Evolutionary conservation across 2,888 invertebrate species (phyloP), one percentile per base, ranked within the genome.

Genomic region (Ophion ventricosus): DNA sequence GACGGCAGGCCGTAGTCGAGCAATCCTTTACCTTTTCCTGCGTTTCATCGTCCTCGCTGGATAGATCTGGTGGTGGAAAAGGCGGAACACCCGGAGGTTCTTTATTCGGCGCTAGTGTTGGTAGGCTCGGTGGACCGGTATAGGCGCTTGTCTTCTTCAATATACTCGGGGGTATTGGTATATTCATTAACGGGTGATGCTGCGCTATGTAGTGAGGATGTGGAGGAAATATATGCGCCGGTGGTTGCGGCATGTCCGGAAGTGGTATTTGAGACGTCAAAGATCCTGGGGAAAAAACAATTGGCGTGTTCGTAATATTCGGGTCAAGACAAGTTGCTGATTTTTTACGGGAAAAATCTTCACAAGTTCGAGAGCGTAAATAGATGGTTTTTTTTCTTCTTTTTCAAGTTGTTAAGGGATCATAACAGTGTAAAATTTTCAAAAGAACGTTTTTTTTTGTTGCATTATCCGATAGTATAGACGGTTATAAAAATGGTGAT

Each of bases 41-140:
- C 2, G 87, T 82, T 61, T 93, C 95, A 75, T 96, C 95, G 23
- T 95, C 95, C 88, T 96, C 95, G 86, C 95, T 95, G 74, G 94
- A 94, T 49, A 97, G 94, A 91, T 97, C 96, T 0, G 97, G 96
- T 0, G 98, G 97, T 1, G 97, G 96, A 0, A 97, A 97, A 0
- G 97, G 97, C 0, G 98, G 98, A 8, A 98, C 97, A 2, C 98
- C 98, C 0, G 98, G 97, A 0, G 97, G 96, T 87, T 96, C 97
- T 89, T 95, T 95, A 73, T 95, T 94, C 4, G 93, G 92, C 29
- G 93, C 92, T 61, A 92, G 77, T 26, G 88, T 87, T 26, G 91
- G 86, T 11, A 89, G 79, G 23, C 88, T 85, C 0, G 94, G 85
- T 0, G 94, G 94, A 1, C 90, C 86, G 1, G 92, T 86, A 82